phyloP scores from a whole-genome alignment of 2,797 vertebrate species.

The Acrossocheilus fasciatus region DNA sequence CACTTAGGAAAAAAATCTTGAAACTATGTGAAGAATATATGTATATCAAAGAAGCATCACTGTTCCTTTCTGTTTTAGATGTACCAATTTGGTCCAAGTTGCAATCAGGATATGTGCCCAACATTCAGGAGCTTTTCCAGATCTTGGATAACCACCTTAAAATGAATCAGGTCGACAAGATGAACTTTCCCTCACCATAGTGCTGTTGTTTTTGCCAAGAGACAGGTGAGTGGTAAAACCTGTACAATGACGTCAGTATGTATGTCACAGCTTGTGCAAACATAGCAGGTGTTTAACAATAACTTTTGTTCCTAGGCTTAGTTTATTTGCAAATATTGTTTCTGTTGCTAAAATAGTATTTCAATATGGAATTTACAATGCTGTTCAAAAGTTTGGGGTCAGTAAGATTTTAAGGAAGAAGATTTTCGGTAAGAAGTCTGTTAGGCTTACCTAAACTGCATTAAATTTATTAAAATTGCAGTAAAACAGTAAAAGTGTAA shows the following conservation, averaged over 20 bases:
- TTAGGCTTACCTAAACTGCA: no score
- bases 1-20: background rate
- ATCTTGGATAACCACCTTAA: constrained; percentile 81
- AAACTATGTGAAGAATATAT: background rate
- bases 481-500: no score
- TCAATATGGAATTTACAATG: background rate
- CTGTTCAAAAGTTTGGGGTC: background rate
- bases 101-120: constrained; percentile 81
- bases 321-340: no score
- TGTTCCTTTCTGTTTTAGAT: constrained; percentile 63
- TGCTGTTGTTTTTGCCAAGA: constrained; percentile 51
- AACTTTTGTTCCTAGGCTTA: background rate
- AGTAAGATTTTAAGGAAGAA: no score
- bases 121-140: constrained; percentile 82
- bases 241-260: background rate
- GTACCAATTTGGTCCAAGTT: constrained; percentile 83
- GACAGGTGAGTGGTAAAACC: constrained; percentile 55
- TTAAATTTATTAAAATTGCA: no score
- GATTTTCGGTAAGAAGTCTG: no score
- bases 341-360: background rate
- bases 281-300: background rate
- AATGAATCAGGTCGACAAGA: constrained; percentile 77
- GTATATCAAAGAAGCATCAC: background rate
- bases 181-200: constrained; percentile 73
- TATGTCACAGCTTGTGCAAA: constrained; percentile 13